Evolutionary conservation across 1,140 invertebrate species (phyloP), one percentile per base, ranked within the genome.

Genomic region (Brachionus rubens): DNA sequence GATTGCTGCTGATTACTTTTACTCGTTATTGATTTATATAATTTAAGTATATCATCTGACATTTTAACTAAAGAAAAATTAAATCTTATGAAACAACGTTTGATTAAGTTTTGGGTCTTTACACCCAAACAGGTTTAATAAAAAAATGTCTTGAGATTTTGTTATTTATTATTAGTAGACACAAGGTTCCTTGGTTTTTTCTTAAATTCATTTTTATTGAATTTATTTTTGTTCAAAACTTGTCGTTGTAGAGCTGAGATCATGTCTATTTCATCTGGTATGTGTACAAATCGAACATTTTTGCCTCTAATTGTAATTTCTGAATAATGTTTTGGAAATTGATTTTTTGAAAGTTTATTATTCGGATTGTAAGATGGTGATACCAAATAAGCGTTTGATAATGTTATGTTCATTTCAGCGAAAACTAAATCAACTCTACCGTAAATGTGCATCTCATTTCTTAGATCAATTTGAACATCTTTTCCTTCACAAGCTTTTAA

Each of bases 201-300:
- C 41, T 65, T 65, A 43, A 65, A 65, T 43, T 65, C 59, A n/a
- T 65, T 65, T 24, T n/a, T 65, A 40, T 43, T 65, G 12, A 65
- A 65, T 10, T 19, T 65, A 21, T 10, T 43, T 19, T 65, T 65
- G 9, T 59, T 59, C 47, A 72, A 48, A 12, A 72, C 28, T 40
- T 72, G 28, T 33, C 33, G n/a, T 54, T 72, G 68, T 16, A 72
- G 46, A 3, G 68, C 68, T 12, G 28, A 26, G 14, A 72, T 48
- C 68, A 72, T 72, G 26, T 72, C 68, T 36, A 72, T 33, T 24
- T 72, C 50, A 54, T 72, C 68, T 19, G 68, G 68, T 54, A 72
- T 54, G 21, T 72, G 68, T 3, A 72, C 46, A 40, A 72, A 72
- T 4, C 68, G 43, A 14, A 72, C 36, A 28, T 72, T 72, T 48